Conservation (phyloP, 2,797 vertebrate genomes). For the Hippoglossus hippoglossus region DNA sequence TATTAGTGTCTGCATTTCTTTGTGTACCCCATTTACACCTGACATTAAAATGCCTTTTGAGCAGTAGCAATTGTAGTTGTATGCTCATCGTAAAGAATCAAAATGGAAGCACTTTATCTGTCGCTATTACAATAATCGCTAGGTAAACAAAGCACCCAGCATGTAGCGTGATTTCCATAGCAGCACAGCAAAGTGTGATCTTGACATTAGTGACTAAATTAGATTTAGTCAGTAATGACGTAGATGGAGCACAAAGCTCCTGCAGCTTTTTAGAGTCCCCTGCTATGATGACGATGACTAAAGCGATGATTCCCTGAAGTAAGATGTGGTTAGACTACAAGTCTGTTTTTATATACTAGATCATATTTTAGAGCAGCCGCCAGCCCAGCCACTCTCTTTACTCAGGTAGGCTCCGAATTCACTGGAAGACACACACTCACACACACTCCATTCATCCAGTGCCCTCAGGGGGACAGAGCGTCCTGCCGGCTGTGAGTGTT, state of each 20-base stretch:
- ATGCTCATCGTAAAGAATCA: constrained; percentile 2
- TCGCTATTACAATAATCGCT: constrained; percentile 22
- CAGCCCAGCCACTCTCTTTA: constrained; percentile 16
- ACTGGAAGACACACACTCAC: constrained; percentile 16
- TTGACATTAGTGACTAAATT: not conserved
- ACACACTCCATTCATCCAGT: constrained; percentile 35
- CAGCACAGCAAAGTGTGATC: constrained; percentile 11
- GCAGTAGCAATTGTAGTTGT: not conserved
- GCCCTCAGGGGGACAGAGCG: constrained; percentile 47
- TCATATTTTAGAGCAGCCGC: constrained; percentile 37
- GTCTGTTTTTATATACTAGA: constrained; percentile 33
- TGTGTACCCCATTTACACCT: too few species aligned
- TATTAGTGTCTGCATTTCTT: not conserved
- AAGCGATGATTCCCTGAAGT: constrained; percentile 11
- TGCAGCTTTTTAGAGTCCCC: constrained; percentile 13
- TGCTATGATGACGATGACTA: constrained; percentile 5
- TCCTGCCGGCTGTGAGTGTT: constrained; percentile 66
- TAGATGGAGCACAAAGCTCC: constrained; percentile 16
- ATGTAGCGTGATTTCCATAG: constrained; percentile 25
- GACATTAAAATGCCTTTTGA: too few species aligned
- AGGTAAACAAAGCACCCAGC: constrained; percentile 38
- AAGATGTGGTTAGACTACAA: constrained; percentile 3
- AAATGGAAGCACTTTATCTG: constrained; percentile 2
- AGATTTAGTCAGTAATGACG: constrained; percentile 12
- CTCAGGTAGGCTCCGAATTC: constrained; percentile 39